Conservation (phyloP, 1,140 invertebrate genomes). For the Antheraea pernyi region DNA sequence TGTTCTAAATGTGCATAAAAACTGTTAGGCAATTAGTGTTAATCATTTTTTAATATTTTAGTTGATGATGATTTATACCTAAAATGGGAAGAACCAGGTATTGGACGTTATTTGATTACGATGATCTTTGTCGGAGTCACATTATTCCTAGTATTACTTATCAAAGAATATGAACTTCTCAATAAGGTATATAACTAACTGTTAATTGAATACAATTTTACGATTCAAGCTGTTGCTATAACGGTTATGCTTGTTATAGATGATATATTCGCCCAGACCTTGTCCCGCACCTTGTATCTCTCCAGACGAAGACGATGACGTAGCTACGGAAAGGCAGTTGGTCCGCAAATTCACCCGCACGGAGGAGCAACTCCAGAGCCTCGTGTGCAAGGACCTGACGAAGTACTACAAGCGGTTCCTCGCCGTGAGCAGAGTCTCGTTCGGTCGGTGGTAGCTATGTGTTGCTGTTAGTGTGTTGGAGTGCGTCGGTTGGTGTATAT, state of each 20-base stretch:
- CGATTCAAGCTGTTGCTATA: no score
- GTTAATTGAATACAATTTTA: not conserved
- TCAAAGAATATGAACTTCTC: conserved; percentile 75
- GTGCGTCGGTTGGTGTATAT: no score
- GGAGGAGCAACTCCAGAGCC: conserved; percentile 57
- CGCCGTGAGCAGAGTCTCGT: conserved; percentile 86
- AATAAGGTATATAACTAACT: conserved; percentile 51
- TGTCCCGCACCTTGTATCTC: not conserved
- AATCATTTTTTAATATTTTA: conserved; percentile 36
- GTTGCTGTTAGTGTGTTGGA: not conserved
- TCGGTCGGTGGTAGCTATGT: conserved; percentile 64
- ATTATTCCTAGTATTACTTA: conserved; percentile 58
- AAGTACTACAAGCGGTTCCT: conserved; percentile 85
- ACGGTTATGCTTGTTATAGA: not conserved
- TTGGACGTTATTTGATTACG: conserved; percentile 76
- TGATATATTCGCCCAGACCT: not conserved
- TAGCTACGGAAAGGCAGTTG: conserved; percentile 61
- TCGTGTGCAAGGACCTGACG: conserved; percentile 81
- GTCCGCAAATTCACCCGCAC: conserved; percentile 40
- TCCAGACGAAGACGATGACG: conserved; percentile 71
- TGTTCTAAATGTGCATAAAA: no score
- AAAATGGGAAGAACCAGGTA: conserved; percentile 75
- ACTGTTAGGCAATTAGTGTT: no score
- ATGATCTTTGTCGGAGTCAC: conserved; percentile 66
- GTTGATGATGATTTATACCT: conserved; percentile 73